Evolutionary conservation across 2,888 invertebrate genomes (phyloP).

Genomic region (Drosophila borealis): DNA sequence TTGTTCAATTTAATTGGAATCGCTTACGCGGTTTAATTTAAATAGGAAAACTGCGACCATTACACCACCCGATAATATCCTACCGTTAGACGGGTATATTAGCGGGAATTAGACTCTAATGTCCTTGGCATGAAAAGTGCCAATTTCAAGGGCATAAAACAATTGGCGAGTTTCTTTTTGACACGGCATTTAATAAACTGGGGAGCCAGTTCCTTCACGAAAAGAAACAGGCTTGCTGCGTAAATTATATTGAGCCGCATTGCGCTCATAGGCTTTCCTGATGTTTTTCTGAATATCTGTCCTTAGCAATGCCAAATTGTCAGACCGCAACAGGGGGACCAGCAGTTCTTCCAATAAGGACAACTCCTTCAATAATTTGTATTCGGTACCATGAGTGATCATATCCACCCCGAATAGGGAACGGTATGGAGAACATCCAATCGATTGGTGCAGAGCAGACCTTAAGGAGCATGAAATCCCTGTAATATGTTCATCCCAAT

Average conservation of each 20-base stretch:
- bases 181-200: too few species aligned
- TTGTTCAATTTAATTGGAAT: too few species aligned
- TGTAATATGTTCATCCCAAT: background rate
- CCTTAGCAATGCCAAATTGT: too few species aligned
- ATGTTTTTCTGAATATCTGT: too few species aligned
- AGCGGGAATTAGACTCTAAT: conserved; percentile 10
- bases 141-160: background rate
- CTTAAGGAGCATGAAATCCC: background rate
- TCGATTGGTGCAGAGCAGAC: background rate
- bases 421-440: background rate
- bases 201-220: too few species aligned
- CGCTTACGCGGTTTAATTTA: background rate
- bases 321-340: too few species aligned
- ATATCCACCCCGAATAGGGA: background rate
- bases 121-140: conserved; percentile 1
- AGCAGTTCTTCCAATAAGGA: background rate
- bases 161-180: too few species aligned
- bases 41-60: background rate
- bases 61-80: conserved; percentile 12
- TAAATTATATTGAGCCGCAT: too few species aligned
- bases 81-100: conserved; percentile 5
- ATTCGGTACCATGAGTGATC: background rate
- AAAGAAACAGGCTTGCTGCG: too few species aligned
- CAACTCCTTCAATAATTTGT: background rate
- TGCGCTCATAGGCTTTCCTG: too few species aligned